These are phyloP conservation scores for Loriculus beryllinus DNA, from an alignment of 2,797 vertebrate species.

Conservation along the genomic window DNA sequence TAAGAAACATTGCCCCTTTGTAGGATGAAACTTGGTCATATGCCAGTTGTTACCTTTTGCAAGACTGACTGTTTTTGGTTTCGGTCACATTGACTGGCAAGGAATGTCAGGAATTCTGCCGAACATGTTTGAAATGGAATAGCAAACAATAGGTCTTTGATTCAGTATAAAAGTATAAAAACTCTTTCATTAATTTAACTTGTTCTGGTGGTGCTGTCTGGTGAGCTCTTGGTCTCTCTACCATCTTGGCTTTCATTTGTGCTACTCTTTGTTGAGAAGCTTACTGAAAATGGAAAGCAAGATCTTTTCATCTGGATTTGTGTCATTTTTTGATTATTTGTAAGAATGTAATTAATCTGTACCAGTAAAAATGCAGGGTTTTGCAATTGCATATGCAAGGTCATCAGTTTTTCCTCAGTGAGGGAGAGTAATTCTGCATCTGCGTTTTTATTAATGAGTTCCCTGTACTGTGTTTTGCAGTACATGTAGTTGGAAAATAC, in stretches of 20 bases:
- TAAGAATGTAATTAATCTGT: background rate
- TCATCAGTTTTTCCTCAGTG: background rate
- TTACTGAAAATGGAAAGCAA: background rate
- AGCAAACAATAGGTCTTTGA: slow-evolving; percentile 75
- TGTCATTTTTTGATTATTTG: background rate
- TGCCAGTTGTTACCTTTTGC: slow-evolving; percentile 66
- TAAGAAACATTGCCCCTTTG: background rate
- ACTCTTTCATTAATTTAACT: slow-evolving; percentile 48
- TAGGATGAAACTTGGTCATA: slow-evolving; percentile 69
- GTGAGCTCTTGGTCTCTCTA: background rate
- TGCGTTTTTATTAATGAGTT: background rate
- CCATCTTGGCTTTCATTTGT: background rate
- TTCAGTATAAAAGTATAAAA: slow-evolving; percentile 57
- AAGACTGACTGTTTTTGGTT: slow-evolving; percentile 73
- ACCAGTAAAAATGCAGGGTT: background rate
- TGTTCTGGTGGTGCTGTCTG: background rate
- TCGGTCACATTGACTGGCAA: slow-evolving; percentile 74
- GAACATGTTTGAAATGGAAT: slow-evolving; percentile 63
- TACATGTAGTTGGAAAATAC: background rate
- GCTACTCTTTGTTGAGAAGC: background rate
- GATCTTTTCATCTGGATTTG: background rate
- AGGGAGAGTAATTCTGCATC: background rate
- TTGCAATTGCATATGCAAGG: background rate
- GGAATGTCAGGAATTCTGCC: slow-evolving; percentile 79
- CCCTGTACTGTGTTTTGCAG: background rate